Percentiles rank a stretch among this genome's conserved stretches.
Evolutionary conservation across 2,888 invertebrate species (phyloP).

Genomic region (Lasioglossum figueresi): DNA sequence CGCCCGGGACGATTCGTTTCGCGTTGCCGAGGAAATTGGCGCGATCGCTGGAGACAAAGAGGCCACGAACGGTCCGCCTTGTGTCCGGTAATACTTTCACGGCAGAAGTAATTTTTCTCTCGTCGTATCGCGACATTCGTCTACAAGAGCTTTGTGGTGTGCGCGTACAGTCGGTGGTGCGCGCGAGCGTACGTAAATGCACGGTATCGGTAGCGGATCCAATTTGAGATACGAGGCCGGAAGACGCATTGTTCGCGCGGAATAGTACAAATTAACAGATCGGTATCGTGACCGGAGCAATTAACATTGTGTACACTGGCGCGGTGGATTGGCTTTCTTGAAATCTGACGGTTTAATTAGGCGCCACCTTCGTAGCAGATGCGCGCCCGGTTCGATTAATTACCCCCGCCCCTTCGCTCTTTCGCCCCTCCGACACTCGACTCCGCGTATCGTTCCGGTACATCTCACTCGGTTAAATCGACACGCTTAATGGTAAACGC

Average conservation of each 20-base stretch:
- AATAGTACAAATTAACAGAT: slow-evolving; percentile 75
- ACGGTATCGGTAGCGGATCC: slow-evolving; percentile 68
- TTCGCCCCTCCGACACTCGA: slow-evolving; percentile 8
- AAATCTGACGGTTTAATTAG: slow-evolving; percentile 77
- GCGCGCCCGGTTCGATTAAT: slow-evolving; percentile 71
- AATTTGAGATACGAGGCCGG: slow-evolving; percentile 71
- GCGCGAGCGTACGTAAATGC: slow-evolving; percentile 32
- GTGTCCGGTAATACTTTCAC: not conserved
- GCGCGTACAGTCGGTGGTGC: not conserved
- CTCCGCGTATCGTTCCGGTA: slow-evolving; percentile 56
- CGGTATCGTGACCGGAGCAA: slow-evolving; percentile 69
- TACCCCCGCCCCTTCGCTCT: slow-evolving; percentile 50
- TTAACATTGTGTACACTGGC: slow-evolving; percentile 74
- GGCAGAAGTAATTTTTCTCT: not conserved
- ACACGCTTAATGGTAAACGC: slow-evolving; percentile 56
- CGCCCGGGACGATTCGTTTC: not conserved
- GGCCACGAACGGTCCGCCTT: not conserved
- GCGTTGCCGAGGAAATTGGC: not conserved
- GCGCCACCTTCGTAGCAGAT: slow-evolving; percentile 71
- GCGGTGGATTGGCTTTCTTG: slow-evolving; percentile 69
- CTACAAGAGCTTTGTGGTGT: not conserved
- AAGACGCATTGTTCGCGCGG: slow-evolving; percentile 72
- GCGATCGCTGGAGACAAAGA: not conserved
- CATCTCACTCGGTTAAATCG: slow-evolving; percentile 69
- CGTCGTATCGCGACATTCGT: not conserved